Base-by-base conservation (phyloP, 1,140 invertebrate species). In the Psix sp. region DNA sequence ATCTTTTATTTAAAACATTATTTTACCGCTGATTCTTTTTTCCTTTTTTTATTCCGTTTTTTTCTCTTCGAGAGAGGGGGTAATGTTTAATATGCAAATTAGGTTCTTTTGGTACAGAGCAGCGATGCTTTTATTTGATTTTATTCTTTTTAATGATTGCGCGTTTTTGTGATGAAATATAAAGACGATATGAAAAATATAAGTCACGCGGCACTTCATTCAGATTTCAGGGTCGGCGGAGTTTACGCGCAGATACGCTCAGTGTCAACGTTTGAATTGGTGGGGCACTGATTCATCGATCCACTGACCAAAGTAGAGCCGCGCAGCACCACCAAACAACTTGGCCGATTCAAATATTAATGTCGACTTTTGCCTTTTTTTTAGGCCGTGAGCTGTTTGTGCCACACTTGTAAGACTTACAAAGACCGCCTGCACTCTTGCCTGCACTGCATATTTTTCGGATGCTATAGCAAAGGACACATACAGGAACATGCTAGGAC, bases 401-500 rank as follows among this genome's bases (percentile, higher is more conserved):
- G 94, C 85, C 92, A 93, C 68, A 91, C 91, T 43, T 96, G 95
- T 86, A 90, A 92, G 74, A 90, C 90, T 39, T 89, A 91, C 71
- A 91, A 92, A 33, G 91, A 92, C 29, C 90, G 94, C 38, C 87
- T 97, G 54, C 95, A 96, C 87, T 93, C 94, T 17, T 98, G 96
- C 85, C 87, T 98, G 16, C 93, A 95, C 68, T 98, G 96, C 88
- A 94, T 97, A 71, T 96, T 91, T 85, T 96, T 98, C 86, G 96
- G 94, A 14, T 98, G 96, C 83, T 94, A 94, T 73, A 89, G 87
- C 40, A 89, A 91, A 21, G 89, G 89, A 48, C 96, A 97, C 80
- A 95, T 97, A 73, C 92, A 95, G 78, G 92, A 95, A 45, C 96
- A 98, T 89, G 91, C 92, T 21, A 92, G 91, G 80, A 88, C 88